Evolutionary conservation across 2,797 vertebrate genomes (phyloP).

Genomic region (Trachops cirrhosus): DNA sequence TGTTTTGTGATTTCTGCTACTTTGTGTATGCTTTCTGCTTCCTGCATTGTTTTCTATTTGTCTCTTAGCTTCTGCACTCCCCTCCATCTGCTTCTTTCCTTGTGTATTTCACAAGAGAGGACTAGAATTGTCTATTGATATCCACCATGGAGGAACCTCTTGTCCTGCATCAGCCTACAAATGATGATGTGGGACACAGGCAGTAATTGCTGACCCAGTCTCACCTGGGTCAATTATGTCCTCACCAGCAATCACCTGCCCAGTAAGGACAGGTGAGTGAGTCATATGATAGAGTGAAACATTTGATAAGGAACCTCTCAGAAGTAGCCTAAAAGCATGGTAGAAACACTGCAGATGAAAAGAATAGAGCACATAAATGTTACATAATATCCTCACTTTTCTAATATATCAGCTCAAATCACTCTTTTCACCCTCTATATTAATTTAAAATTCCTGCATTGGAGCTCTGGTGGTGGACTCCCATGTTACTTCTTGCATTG

Average conservation of each 20-base stretch:
- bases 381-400: not conserved
- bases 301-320: not conserved
- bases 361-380: not conserved
- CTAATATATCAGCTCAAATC: not conserved
- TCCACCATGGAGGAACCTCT: not conserved
- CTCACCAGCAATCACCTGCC: no score
- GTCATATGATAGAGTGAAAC: not conserved
- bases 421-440: not conserved
- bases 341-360: not conserved
- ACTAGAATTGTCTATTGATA: not conserved
- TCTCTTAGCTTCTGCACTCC: not conserved
- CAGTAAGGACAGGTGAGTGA: not conserved
- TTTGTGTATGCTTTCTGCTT: not conserved
- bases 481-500: not conserved
- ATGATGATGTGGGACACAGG: not conserved
- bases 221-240: not conserved
- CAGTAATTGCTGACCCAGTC: not conserved
- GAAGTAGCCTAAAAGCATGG: not conserved
- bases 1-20: not conserved
- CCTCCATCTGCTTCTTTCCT: not conserved
- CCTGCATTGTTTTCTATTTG: not conserved
- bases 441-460: not conserved
- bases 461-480: not conserved
- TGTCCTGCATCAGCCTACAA: not conserved
- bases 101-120: not conserved